These are phyloP conservation scores for Entomobrya proxima DNA, from an alignment of 2,888 invertebrate genomes.

Conservation along the genomic window DNA sequence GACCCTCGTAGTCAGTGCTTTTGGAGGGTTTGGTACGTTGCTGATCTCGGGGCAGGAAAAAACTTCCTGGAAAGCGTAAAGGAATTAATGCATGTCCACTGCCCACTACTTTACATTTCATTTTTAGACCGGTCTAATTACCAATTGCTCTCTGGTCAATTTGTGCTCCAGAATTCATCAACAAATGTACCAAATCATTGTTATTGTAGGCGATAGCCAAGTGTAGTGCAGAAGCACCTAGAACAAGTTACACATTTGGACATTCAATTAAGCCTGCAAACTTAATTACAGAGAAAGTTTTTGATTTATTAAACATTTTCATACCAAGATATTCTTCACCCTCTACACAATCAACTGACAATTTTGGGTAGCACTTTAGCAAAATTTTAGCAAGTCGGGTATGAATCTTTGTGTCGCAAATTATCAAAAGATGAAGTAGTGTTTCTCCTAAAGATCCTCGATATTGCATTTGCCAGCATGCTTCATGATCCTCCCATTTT, in stretches of 20 bases:
- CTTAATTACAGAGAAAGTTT: too few species aligned
- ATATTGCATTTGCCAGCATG: constrained; percentile 98
- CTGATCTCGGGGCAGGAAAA: constrained; percentile 96
- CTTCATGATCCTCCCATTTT: constrained; percentile 93
- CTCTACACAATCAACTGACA: constrained; percentile 95
- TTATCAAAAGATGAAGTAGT: constrained; percentile 94
- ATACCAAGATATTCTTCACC: constrained; percentile 96
- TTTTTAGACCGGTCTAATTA: constrained; percentile 1
- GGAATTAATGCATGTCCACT: too few species aligned
- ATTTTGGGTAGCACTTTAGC: constrained; percentile 92
- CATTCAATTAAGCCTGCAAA: not conserved
- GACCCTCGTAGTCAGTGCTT: constrained; percentile 95
- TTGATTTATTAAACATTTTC: not conserved
- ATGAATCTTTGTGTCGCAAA: constrained; percentile 91
- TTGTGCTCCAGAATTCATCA: constrained; percentile 94
- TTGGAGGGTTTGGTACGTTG: constrained; percentile 87
- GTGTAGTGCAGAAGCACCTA: constrained; percentile 94
- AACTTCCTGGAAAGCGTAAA: constrained; percentile 86
- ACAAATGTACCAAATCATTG: constrained; percentile 93
- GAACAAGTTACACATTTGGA: not conserved
- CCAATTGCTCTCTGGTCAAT: constrained; percentile 92
- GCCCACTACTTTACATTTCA: too few species aligned
- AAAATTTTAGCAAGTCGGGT: constrained; percentile 91
- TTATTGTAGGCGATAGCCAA: constrained; percentile 97
- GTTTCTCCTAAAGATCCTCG: constrained; percentile 97